Base-by-base conservation (phyloP, 2,888 invertebrate species). In the Apotomis turbidana region DNA sequence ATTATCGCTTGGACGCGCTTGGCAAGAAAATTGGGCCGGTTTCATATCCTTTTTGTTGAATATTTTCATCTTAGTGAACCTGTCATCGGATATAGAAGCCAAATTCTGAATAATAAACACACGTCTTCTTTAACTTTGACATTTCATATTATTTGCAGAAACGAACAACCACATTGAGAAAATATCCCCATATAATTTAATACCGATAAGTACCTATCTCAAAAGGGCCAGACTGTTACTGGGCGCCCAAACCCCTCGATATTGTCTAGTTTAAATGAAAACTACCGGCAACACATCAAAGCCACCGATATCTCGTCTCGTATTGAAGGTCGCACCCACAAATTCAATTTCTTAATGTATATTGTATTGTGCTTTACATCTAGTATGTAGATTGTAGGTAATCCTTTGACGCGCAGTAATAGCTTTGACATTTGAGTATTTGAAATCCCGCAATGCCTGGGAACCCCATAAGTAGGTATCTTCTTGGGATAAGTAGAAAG, bases 341-440 rank as follows among this genome's bases (percentile, higher is more conserved):
- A 58, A 54, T 64, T 55, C 64, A 64, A 64, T 64, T 44, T 64
- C 54, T 12, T 54, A 55, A 64, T 64, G 64, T 54, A 63, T 64
- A 64, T 64, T 44, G 44, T 64, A 44, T 54, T 64, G 15, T 64
- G 41, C 52, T 63, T 27, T 41, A 63, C 41, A n/a, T 41, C n/a
- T 38, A 52, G 1, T 38, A 13, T 54, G 52, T 54, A 54, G 8
- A n/a, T 55, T 54, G 52, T 54, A 54, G 8, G 36, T 55, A 64
- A 44, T 44, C 64, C 44, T 64, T 64, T 64, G 64, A 55, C 15
- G 63, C 41, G 54, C 10, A 6, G 3, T 27, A 58, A 64, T 52
- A 13, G 44, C 64, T 64, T 64, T 64, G 64, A 55, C 54, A 64
- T 63, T 62, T 61, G 60, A 46, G 60, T 61, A 61, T 61, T 61